Base-by-base conservation (phyloP, 30 jellyfish, hydroid and myxozoan species). In the Pelagia noctiluca region DNA sequence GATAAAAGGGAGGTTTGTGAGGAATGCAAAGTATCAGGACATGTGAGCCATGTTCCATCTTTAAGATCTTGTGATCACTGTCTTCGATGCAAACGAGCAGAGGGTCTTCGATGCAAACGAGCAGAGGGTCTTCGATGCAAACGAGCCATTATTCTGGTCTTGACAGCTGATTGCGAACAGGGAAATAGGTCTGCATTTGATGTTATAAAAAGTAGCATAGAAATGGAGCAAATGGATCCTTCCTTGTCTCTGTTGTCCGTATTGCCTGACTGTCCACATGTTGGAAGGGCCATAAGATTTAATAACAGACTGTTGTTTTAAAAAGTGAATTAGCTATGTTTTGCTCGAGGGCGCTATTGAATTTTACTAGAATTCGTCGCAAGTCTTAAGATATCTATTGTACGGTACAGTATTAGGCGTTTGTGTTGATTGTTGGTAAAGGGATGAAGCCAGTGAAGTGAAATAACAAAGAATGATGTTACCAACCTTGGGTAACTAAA, bases 151-250 rank as follows among this genome's bases (percentile, higher is more conserved):
- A 26, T 75, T 47, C 60, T 47, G 36, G 57, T 75, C 65, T 21
- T 47, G 57, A 75, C 75, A 53, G 50, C 78, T 32, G 87, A 75
- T 48, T 75, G 87, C 25, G 87, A 75, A 52, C 69, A 47, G 87
- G 83, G 83, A 71, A 67, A 71, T 37, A 71, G 69, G 83, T 48
- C 66, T 38, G 69, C 69, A 48, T 71, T 71, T 71, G 69, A 36
- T 32, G 69, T 23, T 38, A 36, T 71, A 1, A 71, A 71, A 71
- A 23, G 69, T 16, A 48, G 42, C 3, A 71, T 71, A 36, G 71
- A 71, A 71, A 5, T 38, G 66, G 83, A 48, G 66, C 66, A 38
- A 36, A 22, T 71, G 3, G 83, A 71, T 71, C 71, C 83, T 1
- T 22, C 36, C 10, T 38, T 73, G 73, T 73, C 54, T 36, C 85